Conservation (phyloP, 2,113 vertebrate species). For the Nothobranchius kuhntae region DNA sequence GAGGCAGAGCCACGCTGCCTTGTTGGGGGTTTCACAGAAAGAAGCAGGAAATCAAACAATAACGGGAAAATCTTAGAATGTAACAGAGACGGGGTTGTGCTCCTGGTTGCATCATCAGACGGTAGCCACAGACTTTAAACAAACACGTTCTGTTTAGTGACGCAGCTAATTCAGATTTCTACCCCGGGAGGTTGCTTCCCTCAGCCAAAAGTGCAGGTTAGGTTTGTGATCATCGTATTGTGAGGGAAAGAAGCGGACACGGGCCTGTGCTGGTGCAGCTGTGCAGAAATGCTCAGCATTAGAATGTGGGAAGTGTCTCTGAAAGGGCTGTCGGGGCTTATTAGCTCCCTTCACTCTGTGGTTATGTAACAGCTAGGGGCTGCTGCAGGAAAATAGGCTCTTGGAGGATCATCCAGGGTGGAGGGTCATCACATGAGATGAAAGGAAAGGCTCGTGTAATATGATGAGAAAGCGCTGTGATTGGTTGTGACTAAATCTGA, state of each 20-base stretch:
- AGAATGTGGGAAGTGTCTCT: conserved; percentile 30
- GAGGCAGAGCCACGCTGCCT: no score
- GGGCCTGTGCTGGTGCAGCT: conserved; percentile 6
- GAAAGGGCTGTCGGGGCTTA: conserved; percentile 40
- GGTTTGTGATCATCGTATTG: conserved; percentile 12
- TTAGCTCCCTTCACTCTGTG: conserved; percentile 45
- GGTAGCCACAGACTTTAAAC: not conserved
- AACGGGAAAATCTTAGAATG: no score
- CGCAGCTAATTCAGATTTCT: not conserved
- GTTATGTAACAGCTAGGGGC: conserved; percentile 55
- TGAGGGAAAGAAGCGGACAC: conserved; percentile 25
- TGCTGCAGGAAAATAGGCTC: not conserved
- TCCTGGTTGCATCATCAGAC: no score
- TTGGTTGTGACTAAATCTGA: no score
- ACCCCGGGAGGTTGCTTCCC: not conserved
- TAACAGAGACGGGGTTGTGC: no score
- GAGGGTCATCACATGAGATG: no score
- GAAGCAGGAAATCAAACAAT: no score
- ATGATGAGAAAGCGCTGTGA: no score
- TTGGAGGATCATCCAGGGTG: no score
- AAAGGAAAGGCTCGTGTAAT: no score
- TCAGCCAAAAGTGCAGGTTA: not conserved
- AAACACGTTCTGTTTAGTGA: no score
- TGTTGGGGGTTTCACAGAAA: no score
- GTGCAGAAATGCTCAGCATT: conserved; percentile 15